Conservation (phyloP, 37 sponge, comb jelly and placozoan species). For the Geodia barretti region DNA sequence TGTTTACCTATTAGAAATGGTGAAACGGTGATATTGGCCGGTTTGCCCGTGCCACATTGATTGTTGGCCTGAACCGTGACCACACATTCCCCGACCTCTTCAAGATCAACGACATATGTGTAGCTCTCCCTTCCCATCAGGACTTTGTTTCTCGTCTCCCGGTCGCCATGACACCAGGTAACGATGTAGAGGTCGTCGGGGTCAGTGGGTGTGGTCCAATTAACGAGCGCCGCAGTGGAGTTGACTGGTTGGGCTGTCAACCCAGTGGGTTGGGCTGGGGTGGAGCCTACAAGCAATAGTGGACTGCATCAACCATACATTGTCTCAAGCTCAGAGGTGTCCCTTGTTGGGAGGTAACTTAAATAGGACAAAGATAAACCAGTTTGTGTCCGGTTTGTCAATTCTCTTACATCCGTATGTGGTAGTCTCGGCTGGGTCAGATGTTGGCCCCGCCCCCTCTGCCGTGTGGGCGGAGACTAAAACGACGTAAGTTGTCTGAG, state of each 20-base stretch:
- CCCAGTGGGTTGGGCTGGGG: slow-evolving; percentile 6
- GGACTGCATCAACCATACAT: neutral
- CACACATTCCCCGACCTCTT: too few species aligned
- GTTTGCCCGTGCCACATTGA: too few species aligned
- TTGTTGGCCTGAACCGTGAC: too few species aligned
- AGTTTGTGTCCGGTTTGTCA: too few species aligned
- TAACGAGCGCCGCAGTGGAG: slow-evolving; percentile 11
- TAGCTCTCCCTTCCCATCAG: too few species aligned
- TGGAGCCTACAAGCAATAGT: neutral
- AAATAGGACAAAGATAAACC: too few species aligned
- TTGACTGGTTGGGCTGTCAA: neutral
- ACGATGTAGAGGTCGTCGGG: neutral
- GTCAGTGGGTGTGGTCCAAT: neutral
- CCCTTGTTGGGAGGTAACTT: too few species aligned
- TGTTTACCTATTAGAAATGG: too few species aligned
- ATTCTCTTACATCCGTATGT: neutral
- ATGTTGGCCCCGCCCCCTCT: slow-evolving; percentile 18
- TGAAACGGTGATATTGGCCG: too few species aligned
- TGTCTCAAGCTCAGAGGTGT: neutral
- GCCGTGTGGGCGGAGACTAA: slow-evolving; percentile 26
- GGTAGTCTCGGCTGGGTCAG: neutral
- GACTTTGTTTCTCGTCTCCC: neutral
- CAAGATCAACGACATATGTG: too few species aligned
- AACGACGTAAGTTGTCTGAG: slow-evolving; percentile 10
- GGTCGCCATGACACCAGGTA: neutral